Base-by-base conservation (phyloP, 2,888 invertebrate genomes). In the Dione vanillae region DNA sequence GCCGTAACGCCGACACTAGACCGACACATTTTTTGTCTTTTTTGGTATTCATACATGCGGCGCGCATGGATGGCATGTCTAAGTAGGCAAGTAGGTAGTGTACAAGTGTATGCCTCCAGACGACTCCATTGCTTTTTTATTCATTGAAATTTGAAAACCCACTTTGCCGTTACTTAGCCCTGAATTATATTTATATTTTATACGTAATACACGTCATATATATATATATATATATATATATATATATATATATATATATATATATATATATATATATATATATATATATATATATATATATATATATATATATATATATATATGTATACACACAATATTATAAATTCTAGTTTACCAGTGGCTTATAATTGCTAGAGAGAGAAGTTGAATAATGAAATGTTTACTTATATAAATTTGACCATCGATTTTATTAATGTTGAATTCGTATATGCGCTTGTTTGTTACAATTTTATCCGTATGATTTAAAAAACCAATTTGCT, bases 1-100 rank as follows among this genome's bases (percentile, higher is more conserved):
- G 54, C 65, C 45, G 49, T 66, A 66, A 49, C 69, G 41, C 45
- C 67, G 65, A 64, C 69, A 67, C 67, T 67, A 56, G 41, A 43
- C 58, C 65, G 61, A 67, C 66, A 67, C 67, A 65, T 70, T 72
- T 67, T 72, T 70, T 70, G 68, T 68, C 62, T 72, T 72, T 72
- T 72, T 72, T 67, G 70, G 70, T 70, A 58, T 67, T 70, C 67
- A 67, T 58, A 67, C 56, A 70, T 47, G 59, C 58, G 67, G 20
- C 56, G 68, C 62, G 52, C 72, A 45, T 41, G 69, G 66, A 61
- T 64, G 59, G 51, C 67, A 64, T 67, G 58, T 52, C 67, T 67
- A 68, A 59, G 51, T 52, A 47, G 58, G 27, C 54, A 19, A 45
- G 58, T 66, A 51, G 49, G 45, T 40, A 19, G 19, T 49, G 19